These are phyloP conservation scores for Melinaea menophilus DNA, from an alignment of 2,888 invertebrate species.

Conservation along the genomic window DNA sequence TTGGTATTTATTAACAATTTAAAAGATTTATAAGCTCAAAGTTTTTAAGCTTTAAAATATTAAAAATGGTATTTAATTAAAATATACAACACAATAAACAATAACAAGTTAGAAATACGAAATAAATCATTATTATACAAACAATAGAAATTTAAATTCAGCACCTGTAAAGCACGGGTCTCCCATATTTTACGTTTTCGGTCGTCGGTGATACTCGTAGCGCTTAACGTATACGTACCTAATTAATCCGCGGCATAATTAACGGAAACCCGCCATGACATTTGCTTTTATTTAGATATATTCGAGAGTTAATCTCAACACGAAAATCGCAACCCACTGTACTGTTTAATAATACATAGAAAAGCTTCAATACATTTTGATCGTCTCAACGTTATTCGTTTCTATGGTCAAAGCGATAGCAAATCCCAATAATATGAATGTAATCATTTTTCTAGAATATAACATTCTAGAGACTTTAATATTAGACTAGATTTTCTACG, in stretches of 20 bases:
- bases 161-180: constrained; percentile 19
- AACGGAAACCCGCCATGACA: constrained; percentile 16
- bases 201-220: constrained; percentile 11
- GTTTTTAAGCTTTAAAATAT: neutral
- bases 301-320: constrained; percentile 7
- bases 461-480: too few species aligned
- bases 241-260: constrained; percentile 19
- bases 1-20: too few species aligned
- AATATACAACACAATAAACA: neutral
- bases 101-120: constrained; percentile 11
- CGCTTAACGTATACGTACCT: constrained; percentile 20
- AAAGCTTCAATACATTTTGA: neutral
- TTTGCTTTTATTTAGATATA: constrained; percentile 16
- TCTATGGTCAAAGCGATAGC: too few species aligned
- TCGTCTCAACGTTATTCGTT: too few species aligned
- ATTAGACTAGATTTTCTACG: too few species aligned
- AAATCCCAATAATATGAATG: too few species aligned
- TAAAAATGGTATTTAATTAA: neutral
- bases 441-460: too few species aligned
- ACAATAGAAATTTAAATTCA: constrained; percentile 20
- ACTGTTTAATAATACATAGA: neutral
- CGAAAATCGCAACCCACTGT: neutral
- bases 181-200: constrained; percentile 24
- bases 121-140: constrained; percentile 20
- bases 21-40: too few species aligned